Evolutionary conservation across 2,888 invertebrate genomes (phyloP), one percentile per base, ranked within the genome.

Genomic region (Ceraclea dissimilis): DNA sequence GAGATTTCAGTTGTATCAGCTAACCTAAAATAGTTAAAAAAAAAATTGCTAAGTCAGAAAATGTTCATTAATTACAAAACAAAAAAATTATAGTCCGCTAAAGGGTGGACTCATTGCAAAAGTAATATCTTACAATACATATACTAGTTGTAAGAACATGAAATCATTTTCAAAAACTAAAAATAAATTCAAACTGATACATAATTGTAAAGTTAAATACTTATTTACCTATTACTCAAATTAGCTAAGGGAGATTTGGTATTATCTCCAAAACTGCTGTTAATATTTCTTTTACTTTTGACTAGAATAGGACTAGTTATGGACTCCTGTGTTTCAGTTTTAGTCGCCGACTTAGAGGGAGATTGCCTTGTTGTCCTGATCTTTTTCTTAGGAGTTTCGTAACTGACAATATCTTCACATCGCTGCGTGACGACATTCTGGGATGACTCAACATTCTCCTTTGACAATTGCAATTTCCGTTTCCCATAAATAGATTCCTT

Each of bases 241-340:
- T 52, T 56, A n/a, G 33, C 33, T n/a, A 52, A 39, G 13, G 56
- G 56, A n/a, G 20, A 18, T 49, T 56, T 56, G 19, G 20, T 20
- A 17, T 49, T 43, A 44, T 43, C 34, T 4, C 47, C 21, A 6
- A 19, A 47, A 39, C 11, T 44, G 2, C 8, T 13, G 5, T 8
- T 44, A n/a, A 22, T n/a, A 11, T 22, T 54, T 34, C 22, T 26
- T 50, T 49, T 57, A 16, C 21, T 18, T 33, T 53, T 57, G 8
- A 52, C 53, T 17, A 57, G 43, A 33, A 57, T 57, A 44, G 57
- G 57, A 50, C 57, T 57, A 2, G 46, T 26, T 10, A 11, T 52
- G 17, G 17, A 18, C 11, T 49, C 34, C 11, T 49, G 11, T 8
- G 17, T 13, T 18, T 47, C 19, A 20, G 2, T 19, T 5, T 47